Conservation (phyloP, 2,113 vertebrate genomes). For the Sprattus sprattus region DNA sequence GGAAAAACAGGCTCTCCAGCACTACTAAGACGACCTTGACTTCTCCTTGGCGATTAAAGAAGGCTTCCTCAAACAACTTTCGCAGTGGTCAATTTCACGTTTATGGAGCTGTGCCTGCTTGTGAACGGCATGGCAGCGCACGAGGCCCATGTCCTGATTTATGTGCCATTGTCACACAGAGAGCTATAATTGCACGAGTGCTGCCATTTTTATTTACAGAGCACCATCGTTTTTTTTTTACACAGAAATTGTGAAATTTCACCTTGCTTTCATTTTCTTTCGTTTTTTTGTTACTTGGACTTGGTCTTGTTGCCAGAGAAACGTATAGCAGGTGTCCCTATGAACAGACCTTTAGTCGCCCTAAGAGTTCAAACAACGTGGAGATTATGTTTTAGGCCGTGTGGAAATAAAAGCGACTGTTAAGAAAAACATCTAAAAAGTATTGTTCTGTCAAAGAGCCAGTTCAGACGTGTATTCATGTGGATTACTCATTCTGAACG, state of each 20-base stretch:
- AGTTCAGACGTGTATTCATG: neutral
- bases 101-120: constrained; percentile 61
- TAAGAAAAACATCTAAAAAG: neutral
- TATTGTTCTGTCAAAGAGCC: neutral
- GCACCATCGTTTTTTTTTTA: constrained; percentile 53
- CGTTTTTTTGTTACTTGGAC: neutral
- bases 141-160: constrained; percentile 58
- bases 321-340: constrained; percentile 43
- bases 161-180: constrained; percentile 59
- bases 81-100: constrained; percentile 57
- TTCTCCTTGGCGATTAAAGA: constrained; percentile 57
- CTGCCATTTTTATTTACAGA: constrained; percentile 52
- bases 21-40: constrained; percentile 63
- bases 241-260: constrained; percentile 73
- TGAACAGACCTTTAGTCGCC: constrained; percentile 31
- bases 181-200: constrained; percentile 60
- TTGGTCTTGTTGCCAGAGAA: constrained; percentile 45
- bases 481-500: neutral
- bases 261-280: constrained; percentile 62
- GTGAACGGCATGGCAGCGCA: constrained; percentile 48
- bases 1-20: constrained; percentile 25
- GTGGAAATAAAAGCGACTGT: neutral
- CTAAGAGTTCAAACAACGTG: neutral
- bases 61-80: constrained; percentile 54
- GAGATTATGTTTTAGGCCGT: neutral